Evolutionary conservation across 2,888 invertebrate genomes (phyloP).

Genomic region (Carpatolechia fugitivella): DNA sequence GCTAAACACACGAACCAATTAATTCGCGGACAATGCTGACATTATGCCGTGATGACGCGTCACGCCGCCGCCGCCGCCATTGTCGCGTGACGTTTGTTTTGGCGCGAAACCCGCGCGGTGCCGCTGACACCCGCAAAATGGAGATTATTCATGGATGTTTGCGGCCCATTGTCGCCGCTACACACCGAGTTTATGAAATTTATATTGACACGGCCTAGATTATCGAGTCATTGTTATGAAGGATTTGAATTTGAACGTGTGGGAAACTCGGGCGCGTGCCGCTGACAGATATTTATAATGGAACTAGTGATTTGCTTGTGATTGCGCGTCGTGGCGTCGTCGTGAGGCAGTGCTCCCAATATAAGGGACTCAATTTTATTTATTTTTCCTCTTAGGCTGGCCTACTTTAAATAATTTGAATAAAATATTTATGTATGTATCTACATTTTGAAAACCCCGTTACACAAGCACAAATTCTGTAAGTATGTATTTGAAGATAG

Average conservation of each 20-base stretch:
- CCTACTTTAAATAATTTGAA: not conserved
- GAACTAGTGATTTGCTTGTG: slow-evolving; percentile 24
- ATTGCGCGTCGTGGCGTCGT: not conserved
- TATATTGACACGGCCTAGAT: slow-evolving; percentile 73
- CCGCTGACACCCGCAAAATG: slow-evolving; percentile 74
- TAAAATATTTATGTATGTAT: not conserved
- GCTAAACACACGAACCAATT: slow-evolving; percentile 46
- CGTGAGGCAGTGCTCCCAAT: not conserved
- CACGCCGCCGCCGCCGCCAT: slow-evolving; percentile 48
- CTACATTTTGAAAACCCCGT: too few species aligned
- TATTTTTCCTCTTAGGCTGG: not conserved
- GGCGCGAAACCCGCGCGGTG: slow-evolving; percentile 59
- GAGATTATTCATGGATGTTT: slow-evolving; percentile 76
- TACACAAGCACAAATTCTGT: too few species aligned
- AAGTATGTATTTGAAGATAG: not conserved
- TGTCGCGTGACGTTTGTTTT: slow-evolving; percentile 68
- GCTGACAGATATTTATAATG: slow-evolving; percentile 68
- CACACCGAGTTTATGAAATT: slow-evolving; percentile 71
- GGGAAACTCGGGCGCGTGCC: slow-evolving; percentile 60
- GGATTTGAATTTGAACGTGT: slow-evolving; percentile 62
- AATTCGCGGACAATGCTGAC: slow-evolving; percentile 55
- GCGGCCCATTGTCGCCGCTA: slow-evolving; percentile 65
- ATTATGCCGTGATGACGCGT: slow-evolving; percentile 57
- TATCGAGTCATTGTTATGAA: slow-evolving; percentile 69
- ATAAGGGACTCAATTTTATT: not conserved